Evolutionary conservation across 2,888 invertebrate genomes (phyloP), one percentile per base, ranked within the genome.

Genomic region (Plebejus anna): DNA sequence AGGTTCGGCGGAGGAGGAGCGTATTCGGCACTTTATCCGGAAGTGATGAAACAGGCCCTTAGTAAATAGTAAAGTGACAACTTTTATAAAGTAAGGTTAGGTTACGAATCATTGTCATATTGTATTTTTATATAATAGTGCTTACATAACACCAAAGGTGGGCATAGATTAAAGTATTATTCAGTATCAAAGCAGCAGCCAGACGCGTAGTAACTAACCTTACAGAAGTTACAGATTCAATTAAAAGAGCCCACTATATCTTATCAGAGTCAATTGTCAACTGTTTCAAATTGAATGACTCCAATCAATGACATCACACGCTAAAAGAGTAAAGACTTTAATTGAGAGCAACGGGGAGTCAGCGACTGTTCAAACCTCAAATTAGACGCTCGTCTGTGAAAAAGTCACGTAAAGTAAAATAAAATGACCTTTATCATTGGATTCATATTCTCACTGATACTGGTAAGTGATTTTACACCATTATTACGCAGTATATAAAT

Each of bases 271-370:
- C 47, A 28, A 72, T 59, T 59, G 61, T 82, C 80, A 80, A 83
- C 84, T 85, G 86, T 85, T 79, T 80, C 83, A 83, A 84, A 86
- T 87, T 85, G 83, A 84, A 80, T 84, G 82, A 82, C 84, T 85
- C 82, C 84, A 86, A 88, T 86, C 83, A 84, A 86, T 92, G 92
- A 92, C 91, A 91, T 92, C 92, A 93, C 86, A 81, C 80, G 81
- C 86, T 86, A 87, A 88, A 88, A 85, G 85, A 86, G 83, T 81
- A 76, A 81, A 83, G 87, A 80, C 86, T 87, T 86, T 91, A 93
- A 93, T 93, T 93, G 91, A 90, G 84, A 83, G 85, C 84, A 78
- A 76, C 80, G 82, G 81, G 83, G 83, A 86, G 86, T 77, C 83
- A 82, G 81, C 82, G 84, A 83, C 86, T 88, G 85, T 87, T 82